Conservation (phyloP, 2,797 vertebrate species). For the Iguana delicatissima region DNA sequence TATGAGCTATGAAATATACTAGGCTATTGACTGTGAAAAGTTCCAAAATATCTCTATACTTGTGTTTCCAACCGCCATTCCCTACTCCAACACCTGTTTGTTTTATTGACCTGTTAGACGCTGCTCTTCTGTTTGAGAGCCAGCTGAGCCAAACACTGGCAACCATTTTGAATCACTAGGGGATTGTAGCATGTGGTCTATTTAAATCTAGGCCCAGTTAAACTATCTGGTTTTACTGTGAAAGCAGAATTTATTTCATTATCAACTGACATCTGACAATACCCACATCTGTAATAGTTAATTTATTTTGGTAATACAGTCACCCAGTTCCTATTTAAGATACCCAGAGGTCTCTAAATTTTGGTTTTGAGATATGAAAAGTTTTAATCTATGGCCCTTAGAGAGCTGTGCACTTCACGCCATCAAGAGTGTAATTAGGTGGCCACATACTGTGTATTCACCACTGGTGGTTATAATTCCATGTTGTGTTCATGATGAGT, state of each 20-base stretch:
- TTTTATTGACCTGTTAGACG: conserved; percentile 37
- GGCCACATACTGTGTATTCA: no score
- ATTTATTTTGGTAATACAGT: neutral
- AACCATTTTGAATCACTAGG: conserved; percentile 1
- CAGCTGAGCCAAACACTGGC: neutral
- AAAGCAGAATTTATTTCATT: neutral
- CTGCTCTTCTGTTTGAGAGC: neutral
- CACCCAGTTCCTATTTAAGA: neutral
- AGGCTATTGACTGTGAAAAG: conserved; percentile 23
- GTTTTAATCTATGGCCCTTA: neutral
- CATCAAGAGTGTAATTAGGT: neutral
- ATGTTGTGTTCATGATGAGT: no score
- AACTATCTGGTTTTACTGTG: neutral
- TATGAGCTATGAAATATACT: conserved; percentile 53
- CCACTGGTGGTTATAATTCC: no score
- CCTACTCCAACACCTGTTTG: conserved; percentile 32
- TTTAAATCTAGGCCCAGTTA: conserved; percentile 15
- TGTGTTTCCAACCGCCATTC: conserved; percentile 45
- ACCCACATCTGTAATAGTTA: neutral
- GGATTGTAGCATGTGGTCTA: neutral
- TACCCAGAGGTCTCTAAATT: neutral
- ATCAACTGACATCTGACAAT: neutral
- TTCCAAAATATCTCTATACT: conserved; percentile 36
- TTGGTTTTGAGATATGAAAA: neutral
- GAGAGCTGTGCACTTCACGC: neutral